A percentile compares a stretch with the other conserved stretches of the same genome.
Conservation (phyloP, 2,113 vertebrate genomes). For the Sylvilagus bachmani region DNA sequence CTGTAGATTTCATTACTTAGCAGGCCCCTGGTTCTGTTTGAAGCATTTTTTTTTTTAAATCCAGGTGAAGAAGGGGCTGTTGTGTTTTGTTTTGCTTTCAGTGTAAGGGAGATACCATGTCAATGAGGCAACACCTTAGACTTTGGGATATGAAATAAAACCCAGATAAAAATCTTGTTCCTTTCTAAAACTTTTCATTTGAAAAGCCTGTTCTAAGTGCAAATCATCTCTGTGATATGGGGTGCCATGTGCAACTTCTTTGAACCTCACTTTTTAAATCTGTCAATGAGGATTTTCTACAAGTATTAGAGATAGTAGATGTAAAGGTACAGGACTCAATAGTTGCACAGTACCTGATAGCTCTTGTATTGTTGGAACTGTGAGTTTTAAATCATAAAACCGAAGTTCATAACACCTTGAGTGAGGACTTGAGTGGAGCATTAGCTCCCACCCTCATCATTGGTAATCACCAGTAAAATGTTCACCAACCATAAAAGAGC, state of each 20-base stretch:
- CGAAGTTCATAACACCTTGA: not conserved
- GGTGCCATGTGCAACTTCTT: not conserved
- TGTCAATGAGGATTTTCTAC: not conserved
- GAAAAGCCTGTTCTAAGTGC: not conserved
- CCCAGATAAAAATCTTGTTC: not conserved
- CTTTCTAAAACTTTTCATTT: too few relatives aligned
- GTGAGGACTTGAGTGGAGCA: not conserved
- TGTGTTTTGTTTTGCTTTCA: not conserved
- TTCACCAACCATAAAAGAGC: not conserved
- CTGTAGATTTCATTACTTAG: not conserved
- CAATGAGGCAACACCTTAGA: not conserved
- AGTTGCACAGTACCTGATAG: not conserved
- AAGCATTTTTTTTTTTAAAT: not conserved
- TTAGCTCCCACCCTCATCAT: not conserved
- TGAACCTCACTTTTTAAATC: not conserved
- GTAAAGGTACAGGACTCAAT: not conserved
- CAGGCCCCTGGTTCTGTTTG: not conserved
- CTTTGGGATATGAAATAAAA: not conserved
- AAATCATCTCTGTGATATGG: not conserved
- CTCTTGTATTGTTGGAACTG: not conserved
- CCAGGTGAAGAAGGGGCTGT: not conserved
- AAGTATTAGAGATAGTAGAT: not conserved
- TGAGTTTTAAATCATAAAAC: constrained; percentile 16
- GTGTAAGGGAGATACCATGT: not conserved
- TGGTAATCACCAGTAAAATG: not conserved